Evolutionary conservation across 2,888 invertebrate species (phyloP), one percentile per base, ranked within the genome.

Genomic region (Rhagium mordax): DNA sequence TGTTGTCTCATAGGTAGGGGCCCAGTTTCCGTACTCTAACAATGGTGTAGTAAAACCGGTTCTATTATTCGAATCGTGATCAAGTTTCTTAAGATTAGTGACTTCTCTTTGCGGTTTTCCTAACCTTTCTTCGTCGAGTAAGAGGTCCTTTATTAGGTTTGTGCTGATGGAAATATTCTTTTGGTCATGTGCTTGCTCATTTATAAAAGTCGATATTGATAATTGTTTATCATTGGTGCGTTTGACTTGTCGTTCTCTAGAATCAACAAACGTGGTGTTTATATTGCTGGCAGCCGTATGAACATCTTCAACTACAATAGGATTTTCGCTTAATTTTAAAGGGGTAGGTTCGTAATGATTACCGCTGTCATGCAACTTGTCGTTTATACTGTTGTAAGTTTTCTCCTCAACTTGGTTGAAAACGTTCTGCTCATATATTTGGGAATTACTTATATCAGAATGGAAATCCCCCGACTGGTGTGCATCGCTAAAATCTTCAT

Each of bases 221-320:
- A 77, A 47, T 72, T 82, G 71, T 61, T 82, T 77, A 47, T 82
- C 82, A 57, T 84, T 85, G 65, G 83, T 81, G 41, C 84, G 74
- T 71, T 83, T 83, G 5, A 49, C 72, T 51, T 71, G 69, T 33
- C 41, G 69, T 66, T 69, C 73, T 3, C 71, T 70, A 2, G 64
- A 62, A 7, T 64, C 67, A 3, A 81, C 74, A 27, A 81, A 81
- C 0, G 86, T 84, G 5, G 73, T 79, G 74, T 86, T 87, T 16
- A 81, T 78, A 20, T 80, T 83, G 21, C 86, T 85, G 5, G 88
- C 88, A 7, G 88, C 91, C 13, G 90, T 89, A 64, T 90, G 89
- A 74, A 89, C 90, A 80, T 92, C 92, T 71, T 87, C 87, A 8
- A 88, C 87, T 24, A 88, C 77, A 72, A 88, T 87, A 6, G 89